A percentile compares a stretch with the other conserved stretches of the same genome.
Conservation (phyloP, 2,888 invertebrate species). For the Drosophila gaucha region DNA sequence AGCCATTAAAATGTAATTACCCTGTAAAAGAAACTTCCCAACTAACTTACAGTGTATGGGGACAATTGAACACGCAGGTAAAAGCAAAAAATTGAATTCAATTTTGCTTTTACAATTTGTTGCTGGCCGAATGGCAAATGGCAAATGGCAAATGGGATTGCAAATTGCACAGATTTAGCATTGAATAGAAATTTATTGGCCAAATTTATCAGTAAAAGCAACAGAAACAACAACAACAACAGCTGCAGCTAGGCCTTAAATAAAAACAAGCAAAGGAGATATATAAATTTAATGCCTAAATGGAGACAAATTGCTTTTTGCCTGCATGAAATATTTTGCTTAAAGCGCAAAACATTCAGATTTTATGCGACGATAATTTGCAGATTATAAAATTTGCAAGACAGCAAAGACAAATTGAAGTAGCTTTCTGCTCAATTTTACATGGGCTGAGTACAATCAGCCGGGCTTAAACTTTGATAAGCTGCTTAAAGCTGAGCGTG, state of each 20-base stretch:
- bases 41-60: conserved; percentile 7
- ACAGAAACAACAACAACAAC: background rate
- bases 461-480: too few relatives aligned
- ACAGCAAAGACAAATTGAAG: too few relatives aligned
- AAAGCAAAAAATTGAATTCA: conserved; percentile 23
- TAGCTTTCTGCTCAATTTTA: too few relatives aligned
- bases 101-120: conserved; percentile 28
- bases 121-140: background rate
- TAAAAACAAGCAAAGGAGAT: background rate
- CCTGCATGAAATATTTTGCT: conserved; percentile 9
- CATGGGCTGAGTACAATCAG: too few relatives aligned
- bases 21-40: conserved; percentile 27
- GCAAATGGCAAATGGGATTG: conserved; percentile 13
- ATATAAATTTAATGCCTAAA: conserved; percentile 9
- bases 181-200: conserved; percentile 39
- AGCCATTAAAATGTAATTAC: conserved; percentile 52
- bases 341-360: background rate
- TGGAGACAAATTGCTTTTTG: conserved; percentile 9
- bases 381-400: background rate
- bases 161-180: conserved; percentile 22
- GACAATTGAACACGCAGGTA: background rate
- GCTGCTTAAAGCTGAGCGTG: too few relatives aligned
- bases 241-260: background rate
- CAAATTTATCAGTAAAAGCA: conserved; percentile 35
- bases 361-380: conserved; percentile 4